These are phyloP conservation scores for Ibycter americanus DNA, from an alignment of 2,797 vertebrate genomes.

Conservation along the genomic window DNA sequence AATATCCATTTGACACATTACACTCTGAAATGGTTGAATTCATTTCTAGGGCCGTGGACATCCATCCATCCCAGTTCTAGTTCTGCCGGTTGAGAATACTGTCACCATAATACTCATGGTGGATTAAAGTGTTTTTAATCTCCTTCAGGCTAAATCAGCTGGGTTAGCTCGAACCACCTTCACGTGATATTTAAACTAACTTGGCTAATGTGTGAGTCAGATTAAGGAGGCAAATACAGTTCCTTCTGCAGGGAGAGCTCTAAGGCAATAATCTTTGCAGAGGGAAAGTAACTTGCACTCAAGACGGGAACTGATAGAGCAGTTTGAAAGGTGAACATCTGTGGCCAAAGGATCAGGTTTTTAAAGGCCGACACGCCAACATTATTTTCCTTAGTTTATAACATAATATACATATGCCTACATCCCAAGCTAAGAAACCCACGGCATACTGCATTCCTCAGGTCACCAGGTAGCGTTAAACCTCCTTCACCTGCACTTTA, in stretches of 20 bases:
- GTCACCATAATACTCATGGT: background rate
- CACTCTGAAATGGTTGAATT: background rate
- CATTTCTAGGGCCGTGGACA: background rate
- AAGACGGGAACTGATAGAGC: background rate
- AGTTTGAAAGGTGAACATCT: background rate
- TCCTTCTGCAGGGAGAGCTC: background rate
- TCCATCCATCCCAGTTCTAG: background rate
- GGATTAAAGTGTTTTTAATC: background rate
- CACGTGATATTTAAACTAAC: background rate
- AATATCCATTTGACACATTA: background rate
- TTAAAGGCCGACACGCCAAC: background rate
- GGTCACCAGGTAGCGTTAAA: fast-evolving
- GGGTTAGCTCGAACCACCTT: background rate
- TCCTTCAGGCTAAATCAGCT: background rate
- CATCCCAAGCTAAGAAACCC: background rate
- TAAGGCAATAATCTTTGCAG: background rate
- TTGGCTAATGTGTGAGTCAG: background rate
- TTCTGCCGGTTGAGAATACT: background rate
- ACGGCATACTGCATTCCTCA: background rate
- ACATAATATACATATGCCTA: fast-evolving
- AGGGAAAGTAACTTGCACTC: background rate
- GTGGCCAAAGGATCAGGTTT: background rate
- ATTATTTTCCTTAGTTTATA: background rate
- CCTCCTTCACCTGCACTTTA: background rate
- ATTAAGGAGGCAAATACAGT: background rate